A percentile compares a stretch with the other conserved stretches of the same genome.
Evolutionary conservation across 2,797 vertebrate genomes (phyloP).

Genomic region (Staurois parvus): DNA sequence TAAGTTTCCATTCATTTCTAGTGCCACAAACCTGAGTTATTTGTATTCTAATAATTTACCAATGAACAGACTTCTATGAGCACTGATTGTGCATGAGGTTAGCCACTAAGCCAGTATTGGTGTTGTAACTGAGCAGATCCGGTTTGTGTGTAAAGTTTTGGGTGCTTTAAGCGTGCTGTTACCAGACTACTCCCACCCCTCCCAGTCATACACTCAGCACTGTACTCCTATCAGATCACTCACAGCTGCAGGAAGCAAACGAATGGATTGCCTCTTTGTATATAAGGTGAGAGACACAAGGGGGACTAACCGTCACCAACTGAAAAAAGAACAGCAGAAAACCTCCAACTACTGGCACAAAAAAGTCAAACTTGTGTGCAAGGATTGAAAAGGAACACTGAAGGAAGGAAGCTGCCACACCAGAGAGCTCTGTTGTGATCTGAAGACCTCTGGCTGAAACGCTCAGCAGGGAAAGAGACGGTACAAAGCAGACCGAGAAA

Average conservation of each 20-base stretch:
- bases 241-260: background rate
- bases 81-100: background rate
- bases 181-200: constrained; percentile 32
- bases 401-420: background rate
- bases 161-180: constrained; percentile 23
- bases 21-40: too few relatives aligned
- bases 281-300: constrained; percentile 48
- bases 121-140: too few relatives aligned
- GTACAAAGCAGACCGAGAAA: background rate
- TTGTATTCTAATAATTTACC: background rate
- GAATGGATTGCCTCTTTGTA: constrained; percentile 31
- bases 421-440: constrained; percentile 12
- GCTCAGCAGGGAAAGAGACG: background rate
- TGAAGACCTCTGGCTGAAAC: constrained; percentile 26
- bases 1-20: too few relatives aligned
- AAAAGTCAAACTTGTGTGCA: constrained; percentile 25
- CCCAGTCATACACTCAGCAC: constrained; percentile 44
- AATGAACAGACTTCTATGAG: background rate
- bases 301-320: constrained; percentile 11
- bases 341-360: constrained; percentile 16
- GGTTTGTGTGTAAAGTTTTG: constrained; percentile 10
- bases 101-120: background rate
- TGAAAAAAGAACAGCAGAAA: background rate
- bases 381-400: background rate
- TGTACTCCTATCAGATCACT: constrained; percentile 27